These are phyloP conservation scores for Garra rufa DNA, from an alignment of 2,113 vertebrate genomes.

Conservation along the genomic window DNA sequence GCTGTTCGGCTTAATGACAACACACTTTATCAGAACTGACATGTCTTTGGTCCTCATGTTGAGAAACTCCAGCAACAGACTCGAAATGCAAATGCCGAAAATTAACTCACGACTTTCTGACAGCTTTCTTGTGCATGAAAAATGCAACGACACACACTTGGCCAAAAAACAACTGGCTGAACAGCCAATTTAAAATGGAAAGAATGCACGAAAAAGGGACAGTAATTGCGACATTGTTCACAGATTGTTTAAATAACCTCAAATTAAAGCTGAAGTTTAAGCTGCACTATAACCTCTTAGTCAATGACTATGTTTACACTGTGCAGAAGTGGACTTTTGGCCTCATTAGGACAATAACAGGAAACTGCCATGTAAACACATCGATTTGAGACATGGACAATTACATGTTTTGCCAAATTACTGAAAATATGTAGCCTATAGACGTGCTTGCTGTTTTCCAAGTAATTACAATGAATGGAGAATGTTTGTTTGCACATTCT, in stretches of 20 bases:
- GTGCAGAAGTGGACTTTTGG: neutral
- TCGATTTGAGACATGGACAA: neutral
- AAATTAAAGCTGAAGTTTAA: conserved; percentile 33
- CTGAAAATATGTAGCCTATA: neutral
- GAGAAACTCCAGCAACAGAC: neutral
- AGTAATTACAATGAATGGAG: neutral
- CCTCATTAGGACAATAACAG: conserved; percentile 24
- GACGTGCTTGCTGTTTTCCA: neutral
- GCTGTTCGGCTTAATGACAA: conserved; percentile 21
- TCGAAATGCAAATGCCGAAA: conserved; percentile 12
- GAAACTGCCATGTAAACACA: neutral
- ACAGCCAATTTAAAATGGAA: conserved; percentile 20
- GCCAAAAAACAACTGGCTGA: conserved; percentile 14
- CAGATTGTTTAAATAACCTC: conserved; percentile 26
- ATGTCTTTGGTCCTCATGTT: conserved; percentile 24
- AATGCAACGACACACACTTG: neutral
- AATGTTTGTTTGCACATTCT: neutral
- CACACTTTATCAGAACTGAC: conserved; percentile 23
- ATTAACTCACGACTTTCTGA: conserved; percentile 19
- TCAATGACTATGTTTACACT: conserved; percentile 30
- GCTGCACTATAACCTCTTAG: conserved; percentile 7
- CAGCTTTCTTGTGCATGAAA: conserved; percentile 10
- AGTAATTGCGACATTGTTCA: conserved; percentile 25
- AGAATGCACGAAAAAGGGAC: neutral
- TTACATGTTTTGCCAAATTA: conserved; percentile 4